Evolutionary conservation across 2,113 vertebrate genomes (phyloP), one percentile per base, ranked within the genome.

Genomic region (Myocastor coypus): DNA sequence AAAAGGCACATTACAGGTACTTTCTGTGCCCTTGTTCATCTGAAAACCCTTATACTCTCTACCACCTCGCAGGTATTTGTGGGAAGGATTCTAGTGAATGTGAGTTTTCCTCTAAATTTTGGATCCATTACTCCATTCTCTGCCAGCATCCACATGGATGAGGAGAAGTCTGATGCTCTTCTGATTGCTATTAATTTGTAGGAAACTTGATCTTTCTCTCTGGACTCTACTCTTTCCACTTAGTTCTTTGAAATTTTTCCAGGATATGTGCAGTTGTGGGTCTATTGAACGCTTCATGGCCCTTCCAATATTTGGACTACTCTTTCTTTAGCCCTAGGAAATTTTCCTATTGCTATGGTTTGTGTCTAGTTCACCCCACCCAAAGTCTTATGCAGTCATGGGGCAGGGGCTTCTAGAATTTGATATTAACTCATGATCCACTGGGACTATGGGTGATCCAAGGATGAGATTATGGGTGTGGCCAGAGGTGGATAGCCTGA

Each of bases 161-260:
- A 86, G 71, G 24, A 93, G 50, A 86, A 42, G 59, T 87, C 87
- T n/a, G 80, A 85, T 20, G 61, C 24, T 52, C 64, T 94, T 93
- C 87, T 64, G 57, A 82, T 16, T 63, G 28, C 34, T 77, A 2
- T 59, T 92, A 52, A 12, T 66, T 66, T 73, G 30, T 34, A 78
- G 73, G 30, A 26, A 64, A 46, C 30, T 22, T n/a, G 20, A 30
- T 85, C 57, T 66, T 83, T 66, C 7, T 82, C 87, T 42, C 55
- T 40, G 37, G 40, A 80, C n/a, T 28, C 63, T 30, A 61, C 4
- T 81, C 32, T 61, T 95, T 52, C 37, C 26, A 57, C 19, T 37
- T 32, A 6, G 34, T 59, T 32, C 24, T 69, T 90, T 90, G 40
- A 94, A 82, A 92, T 73, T 28, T 69, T 50, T 17, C 57, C 30